phyloP scores from a whole-genome alignment of 2,797 vertebrate genomes.

The Salarias fasciatus region DNA sequence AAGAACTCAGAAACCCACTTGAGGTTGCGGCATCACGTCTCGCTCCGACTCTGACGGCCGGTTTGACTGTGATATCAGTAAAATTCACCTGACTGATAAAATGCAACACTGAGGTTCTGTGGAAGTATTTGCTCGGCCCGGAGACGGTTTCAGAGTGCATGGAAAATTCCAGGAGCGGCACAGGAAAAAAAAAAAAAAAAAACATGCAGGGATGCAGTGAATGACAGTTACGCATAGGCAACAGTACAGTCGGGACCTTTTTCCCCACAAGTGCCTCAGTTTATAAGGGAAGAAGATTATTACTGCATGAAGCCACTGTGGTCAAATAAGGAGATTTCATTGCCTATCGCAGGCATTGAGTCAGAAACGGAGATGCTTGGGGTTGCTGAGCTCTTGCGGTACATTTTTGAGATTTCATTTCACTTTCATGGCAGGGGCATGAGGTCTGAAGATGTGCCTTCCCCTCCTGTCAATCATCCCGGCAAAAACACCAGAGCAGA shows the following conservation, averaged over 20 bases:
- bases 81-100: not conserved
- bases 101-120: constrained; percentile 15
- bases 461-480: constrained; percentile 80
- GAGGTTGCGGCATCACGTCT: too few relatives aligned
- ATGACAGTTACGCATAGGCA: constrained; percentile 40
- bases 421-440: constrained; percentile 76
- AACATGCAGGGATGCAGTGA: constrained; percentile 46
- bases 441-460: constrained; percentile 77
- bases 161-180: constrained; percentile 22
- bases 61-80: too few relatives aligned
- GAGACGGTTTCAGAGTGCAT: constrained; percentile 30
- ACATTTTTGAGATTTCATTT: constrained; percentile 74
- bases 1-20: too few relatives aligned
- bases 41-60: too few relatives aligned
- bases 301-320: constrained; percentile 53
- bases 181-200: too few relatives aligned
- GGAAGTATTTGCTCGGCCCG: constrained; percentile 33
- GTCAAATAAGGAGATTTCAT: constrained; percentile 72
- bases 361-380: constrained; percentile 68
- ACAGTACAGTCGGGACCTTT: constrained; percentile 40
- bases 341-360: constrained; percentile 59
- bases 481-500: constrained; percentile 73
- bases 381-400: constrained; percentile 71
- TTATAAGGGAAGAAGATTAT: constrained; percentile 54
- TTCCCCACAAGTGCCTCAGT: constrained; percentile 44